phyloP scores from a whole-genome alignment of 2,888 invertebrate species.

The Drosophila nigricruria region DNA sequence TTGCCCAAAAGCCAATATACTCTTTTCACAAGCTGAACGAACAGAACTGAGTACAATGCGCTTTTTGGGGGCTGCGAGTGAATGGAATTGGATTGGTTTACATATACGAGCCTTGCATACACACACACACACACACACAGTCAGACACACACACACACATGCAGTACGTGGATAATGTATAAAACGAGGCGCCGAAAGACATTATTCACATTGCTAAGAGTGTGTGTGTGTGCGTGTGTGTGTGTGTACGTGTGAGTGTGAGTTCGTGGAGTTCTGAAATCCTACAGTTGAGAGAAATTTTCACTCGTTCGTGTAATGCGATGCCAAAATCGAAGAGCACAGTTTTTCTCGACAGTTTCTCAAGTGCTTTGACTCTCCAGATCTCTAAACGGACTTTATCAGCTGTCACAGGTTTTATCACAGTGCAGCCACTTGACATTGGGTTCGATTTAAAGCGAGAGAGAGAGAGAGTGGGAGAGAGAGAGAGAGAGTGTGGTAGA shows the following conservation, averaged over 20 bases:
- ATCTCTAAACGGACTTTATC: conserved; percentile 43
- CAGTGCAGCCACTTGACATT: conserved; percentile 62
- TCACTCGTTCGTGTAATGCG: conserved; percentile 64
- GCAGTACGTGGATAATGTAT: conserved; percentile 54
- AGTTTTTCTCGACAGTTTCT: conserved; percentile 41
- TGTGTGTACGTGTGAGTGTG: conserved; percentile 2
- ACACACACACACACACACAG: conserved; percentile 11
- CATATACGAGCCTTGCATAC: conserved; percentile 39
- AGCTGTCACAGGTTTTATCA: conserved; percentile 64
- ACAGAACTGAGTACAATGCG: conserved; percentile 58
- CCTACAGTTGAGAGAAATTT: conserved; percentile 11
- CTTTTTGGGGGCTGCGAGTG: conserved; percentile 41
- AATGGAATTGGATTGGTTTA: conserved; percentile 24
- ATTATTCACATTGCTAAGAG: conserved; percentile 75
- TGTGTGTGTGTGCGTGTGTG: conserved; percentile 3
- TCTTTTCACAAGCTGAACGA: background rate
- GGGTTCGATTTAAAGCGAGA: conserved; percentile 7
- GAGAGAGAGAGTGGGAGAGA: background rate
- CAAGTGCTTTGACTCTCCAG: conserved; percentile 42
- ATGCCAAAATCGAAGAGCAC: conserved; percentile 66
- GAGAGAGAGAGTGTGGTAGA: background rate
- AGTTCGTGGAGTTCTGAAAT: conserved; percentile 42
- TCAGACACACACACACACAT: conserved; percentile 10
- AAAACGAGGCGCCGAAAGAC: conserved; percentile 77
- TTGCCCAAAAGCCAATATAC: background rate